Evolutionary conservation across 1,140 invertebrate genomes (phyloP), one percentile per base, ranked within the genome.

Genomic region (Marisa cornuarietis): DNA sequence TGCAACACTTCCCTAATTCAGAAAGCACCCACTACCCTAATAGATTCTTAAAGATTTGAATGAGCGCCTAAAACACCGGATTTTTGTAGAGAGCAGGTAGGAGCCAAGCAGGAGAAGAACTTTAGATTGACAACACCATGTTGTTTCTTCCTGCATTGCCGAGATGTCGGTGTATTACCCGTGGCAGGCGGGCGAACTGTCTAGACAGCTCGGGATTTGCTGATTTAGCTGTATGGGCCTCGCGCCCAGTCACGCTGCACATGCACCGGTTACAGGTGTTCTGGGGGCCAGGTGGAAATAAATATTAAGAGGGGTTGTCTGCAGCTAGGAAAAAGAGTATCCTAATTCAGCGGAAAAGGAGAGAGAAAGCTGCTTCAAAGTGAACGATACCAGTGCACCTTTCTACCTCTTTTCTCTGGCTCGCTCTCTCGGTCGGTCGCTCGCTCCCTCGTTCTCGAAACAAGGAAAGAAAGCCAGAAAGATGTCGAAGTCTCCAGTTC

Each of bases 261-360:
- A n/a, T 68, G 26, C 65, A 68, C 26, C 65, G 26, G 14, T 31
- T 68, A 68, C 65, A 68, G 65, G 65, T 68, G 65, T 68, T n/a
- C 26, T n/a, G n/a, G 26, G 65, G 22, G 65, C 65, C 65, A 68
- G 65, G n/a, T 68, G 65, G 65, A 68, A 68, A 68, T n/a, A 68
- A 68, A 68, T 68, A 68, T 24, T 14, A 58, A 58, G 11, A 58
- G 54, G 54, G 54, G 11, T 14, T 58, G 54, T 58, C 54, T 58
- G 54, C 54, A 58, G 54, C 11, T 58, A 58, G 54, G 11, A 58
- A 18, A 58, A 58, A 58, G 54, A 18, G 54, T 58, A 58, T 58
- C 54, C 54, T 58, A 58, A 58, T 18, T 58, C 66, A 22, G 11
- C 66, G 66, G n/a, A 42, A 42, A 42, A 58, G 54, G 54, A 58